A percentile compares a stretch with the other conserved stretches of the same genome.
Evolutionary conservation across 2,113 vertebrate genomes (phyloP).

Genomic region (Lophotis ruficrista): DNA sequence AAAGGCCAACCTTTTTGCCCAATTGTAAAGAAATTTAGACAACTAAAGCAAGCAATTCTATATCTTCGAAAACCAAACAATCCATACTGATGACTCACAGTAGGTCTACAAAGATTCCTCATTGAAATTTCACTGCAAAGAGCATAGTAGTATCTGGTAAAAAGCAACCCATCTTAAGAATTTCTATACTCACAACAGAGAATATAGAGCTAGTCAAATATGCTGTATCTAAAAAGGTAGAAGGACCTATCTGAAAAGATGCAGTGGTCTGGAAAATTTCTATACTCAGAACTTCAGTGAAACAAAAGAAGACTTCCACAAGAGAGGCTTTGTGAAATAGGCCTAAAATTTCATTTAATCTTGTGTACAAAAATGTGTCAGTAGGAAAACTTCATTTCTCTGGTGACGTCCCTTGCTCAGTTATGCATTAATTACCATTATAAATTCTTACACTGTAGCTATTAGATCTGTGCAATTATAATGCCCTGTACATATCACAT

Average conservation of each 20-base stretch:
- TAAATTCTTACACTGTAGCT: constrained; percentile 11
- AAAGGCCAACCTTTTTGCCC: not conserved
- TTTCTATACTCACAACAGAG: not conserved
- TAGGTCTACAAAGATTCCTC: not conserved
- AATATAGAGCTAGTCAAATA: not conserved
- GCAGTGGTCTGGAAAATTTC: not conserved
- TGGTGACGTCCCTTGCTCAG: not conserved
- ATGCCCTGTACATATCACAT: not conserved
- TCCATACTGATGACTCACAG: rapidly evolving
- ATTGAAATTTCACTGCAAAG: not conserved
- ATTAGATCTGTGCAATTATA: not conserved
- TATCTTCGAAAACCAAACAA: not conserved
- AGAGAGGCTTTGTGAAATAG: not conserved
- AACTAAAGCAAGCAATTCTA: not conserved
- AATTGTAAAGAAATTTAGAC: not conserved
- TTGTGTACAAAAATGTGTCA: not conserved
- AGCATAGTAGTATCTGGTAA: not conserved
- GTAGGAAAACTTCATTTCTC: constrained; percentile 29
- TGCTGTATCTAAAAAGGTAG: not conserved
- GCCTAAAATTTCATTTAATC: not conserved
- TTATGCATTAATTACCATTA: constrained; percentile 19
- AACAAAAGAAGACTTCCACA: not conserved
- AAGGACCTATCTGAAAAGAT: not conserved
- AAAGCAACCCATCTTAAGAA: not conserved
- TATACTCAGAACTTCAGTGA: not conserved